Evolutionary conservation across 2,888 invertebrate species (phyloP).

Genomic region (Microplitis manilae): DNA sequence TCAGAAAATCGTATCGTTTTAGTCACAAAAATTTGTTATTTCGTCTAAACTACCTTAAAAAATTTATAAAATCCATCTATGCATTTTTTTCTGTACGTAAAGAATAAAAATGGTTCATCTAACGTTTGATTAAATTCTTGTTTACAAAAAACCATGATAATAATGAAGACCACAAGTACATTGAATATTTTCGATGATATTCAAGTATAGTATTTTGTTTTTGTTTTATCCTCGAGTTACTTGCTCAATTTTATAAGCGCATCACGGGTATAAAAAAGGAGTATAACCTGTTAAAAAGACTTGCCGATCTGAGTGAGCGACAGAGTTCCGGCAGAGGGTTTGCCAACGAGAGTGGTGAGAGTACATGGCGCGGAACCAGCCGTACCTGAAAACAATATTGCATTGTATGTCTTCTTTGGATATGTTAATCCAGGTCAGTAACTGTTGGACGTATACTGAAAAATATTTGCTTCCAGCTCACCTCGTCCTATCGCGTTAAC

Average conservation of each 20-base stretch:
- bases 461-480: constrained; percentile 26
- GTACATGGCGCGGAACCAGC: constrained; percentile 52
- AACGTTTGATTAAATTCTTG: background rate
- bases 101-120: background rate
- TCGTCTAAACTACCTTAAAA: background rate
- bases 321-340: constrained; percentile 26
- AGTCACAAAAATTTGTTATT: no score
- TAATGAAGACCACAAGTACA: background rate
- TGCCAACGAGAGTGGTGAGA: constrained; percentile 50
- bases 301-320: constrained; percentile 20
- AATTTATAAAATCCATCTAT: background rate
- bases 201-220: background rate
- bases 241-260: background rate
- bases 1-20: no score
- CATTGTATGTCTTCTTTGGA: constrained; percentile 59
- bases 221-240: background rate
- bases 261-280: constrained; percentile 11
- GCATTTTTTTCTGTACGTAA: background rate
- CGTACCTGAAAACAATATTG: constrained; percentile 59
- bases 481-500: background rate
- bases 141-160: background rate
- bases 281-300: constrained; percentile 32
- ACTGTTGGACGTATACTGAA: constrained; percentile 52
- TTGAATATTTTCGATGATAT: background rate
- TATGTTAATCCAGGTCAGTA: constrained; percentile 66